Base-by-base conservation (phyloP, 2,113 vertebrate species). In the Archocentrus centrarchus region DNA sequence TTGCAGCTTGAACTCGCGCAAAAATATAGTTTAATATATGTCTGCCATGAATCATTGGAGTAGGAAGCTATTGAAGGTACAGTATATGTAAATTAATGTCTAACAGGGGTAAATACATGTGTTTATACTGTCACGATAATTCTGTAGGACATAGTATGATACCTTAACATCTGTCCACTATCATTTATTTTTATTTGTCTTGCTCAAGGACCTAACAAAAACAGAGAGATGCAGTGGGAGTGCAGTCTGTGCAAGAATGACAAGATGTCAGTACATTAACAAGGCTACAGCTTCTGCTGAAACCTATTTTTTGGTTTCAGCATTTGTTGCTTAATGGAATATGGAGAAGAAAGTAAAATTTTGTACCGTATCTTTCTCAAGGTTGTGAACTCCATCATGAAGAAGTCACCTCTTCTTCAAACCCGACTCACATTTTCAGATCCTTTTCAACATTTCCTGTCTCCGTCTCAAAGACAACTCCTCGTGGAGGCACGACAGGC, bases 151-250 rank as follows among this genome's bases (percentile, higher is more conserved):
- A n/a, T 44, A 47, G 35, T 53, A 77, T 86, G 24, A 88, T 39
- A 39, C 37, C 9, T 39, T 88, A 77, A 87, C 86, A 68, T 44
- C 68, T 83, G 83, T 88, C 77, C 22, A 27, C 59, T 66, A 37
- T 84, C 77, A 80, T 93, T 76, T 60, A 58, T 86, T 82, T 88
- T 86, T 75, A 90, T 94, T 92, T 87, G 79, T 90, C 83, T 81
- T 81, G 66, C 76, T 84, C 15, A 37, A 73, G 59, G 50, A 77
- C 77, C 77, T 88, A 86, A 80, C 24, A 15, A 80, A 81, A 86
- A 76, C 73, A 78, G 60, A 83, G 44, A 24, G 32, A 59, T 24
- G 11, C 53, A 55, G 37, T 61, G 55, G 4, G 41, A 76, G 58
- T 59, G 47, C 57, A 59, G 39, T 86, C 24, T 60, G 57, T 58